Evolutionary conservation across 2,797 vertebrate genomes (phyloP), one percentile per base, ranked within the genome.

Genomic region (Silurus aristotelis): DNA sequence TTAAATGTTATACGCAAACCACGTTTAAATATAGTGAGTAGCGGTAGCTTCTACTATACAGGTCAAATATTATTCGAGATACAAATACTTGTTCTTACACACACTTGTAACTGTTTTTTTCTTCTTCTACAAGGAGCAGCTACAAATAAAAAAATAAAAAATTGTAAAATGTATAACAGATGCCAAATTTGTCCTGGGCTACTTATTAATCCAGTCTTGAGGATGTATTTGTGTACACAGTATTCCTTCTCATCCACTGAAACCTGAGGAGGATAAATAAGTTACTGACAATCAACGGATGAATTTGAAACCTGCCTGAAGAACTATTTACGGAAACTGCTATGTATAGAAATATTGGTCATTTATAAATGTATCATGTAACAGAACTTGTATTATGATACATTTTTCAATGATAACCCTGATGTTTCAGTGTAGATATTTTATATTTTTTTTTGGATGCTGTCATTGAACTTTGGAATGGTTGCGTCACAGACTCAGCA

Each of bases 281-380:
- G 20, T n/a, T n/a, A 43, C 38, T 79, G 77, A 79, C 60, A 63
- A 46, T 79, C 76, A 13, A 25, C 43, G 38, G 31, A 79, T 63
- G 58, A 63, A n/a, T 63, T 79, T 79, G 38, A 63, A 79, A 61
- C 20, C 58, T 79, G 58, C 12, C 31, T 63, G 31, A 78, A 7
- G 27, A 46, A 61, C 56, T 38, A 7, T 79, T 79, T 63, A 43
- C 31, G 43, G 76, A 63, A 63, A 78, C 43, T 43, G 10, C 10
- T 78, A 43, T 78, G 61, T 46, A 61, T 60, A 13, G 55, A 58
- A 58, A 13, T 38, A 38, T 19, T 10, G 15, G 2, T 56, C 2
- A 38, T 58, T 38, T 38, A 13, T 60, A 78, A 77, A 77, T 75
- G 72, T 25, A 75, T 27, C 52, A 17, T 76, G 52, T 76, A 56